Conservation (phyloP, 2,113 vertebrate species). For the Notothenia coriiceps region DNA sequence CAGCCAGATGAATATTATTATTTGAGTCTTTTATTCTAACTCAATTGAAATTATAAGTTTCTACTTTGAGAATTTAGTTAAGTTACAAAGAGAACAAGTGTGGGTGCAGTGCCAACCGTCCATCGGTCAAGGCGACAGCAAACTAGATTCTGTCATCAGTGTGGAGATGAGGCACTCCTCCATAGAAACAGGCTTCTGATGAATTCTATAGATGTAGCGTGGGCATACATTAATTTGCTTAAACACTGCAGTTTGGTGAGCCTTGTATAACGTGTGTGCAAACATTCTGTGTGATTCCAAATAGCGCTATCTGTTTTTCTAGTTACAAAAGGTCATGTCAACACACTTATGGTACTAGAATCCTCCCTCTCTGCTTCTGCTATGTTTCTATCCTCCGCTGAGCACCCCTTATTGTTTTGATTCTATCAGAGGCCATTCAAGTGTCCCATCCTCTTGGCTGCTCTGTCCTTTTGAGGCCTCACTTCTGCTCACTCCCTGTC, state of each 20-base stretch:
- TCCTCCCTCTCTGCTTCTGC: conserved; percentile 19
- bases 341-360: conserved; percentile 22
- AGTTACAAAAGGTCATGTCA: conserved; percentile 12
- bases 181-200: background rate
- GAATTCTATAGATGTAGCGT: conserved; percentile 24
- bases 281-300: conserved; percentile 26
- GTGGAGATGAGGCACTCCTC: background rate
- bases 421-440: conserved; percentile 28
- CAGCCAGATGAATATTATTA: no score
- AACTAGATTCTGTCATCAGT: background rate
- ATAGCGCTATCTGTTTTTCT: conserved; percentile 17
- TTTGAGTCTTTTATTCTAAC: background rate
- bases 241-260: conserved; percentile 44
- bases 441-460: conserved; percentile 39
- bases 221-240: conserved; percentile 11
- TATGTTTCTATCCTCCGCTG: background rate
- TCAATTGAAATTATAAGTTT: background rate
- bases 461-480: conserved; percentile 30
- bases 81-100: background rate
- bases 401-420: conserved; percentile 34
- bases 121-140: background rate
- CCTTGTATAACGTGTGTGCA: conserved; percentile 38
- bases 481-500: conserved; percentile 10
- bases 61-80: background rate
- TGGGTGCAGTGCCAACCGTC: background rate